Evolutionary conservation across 2,797 vertebrate genomes (phyloP), one percentile per base, ranked within the genome.

Genomic region (Amazonetta brasiliensis): DNA sequence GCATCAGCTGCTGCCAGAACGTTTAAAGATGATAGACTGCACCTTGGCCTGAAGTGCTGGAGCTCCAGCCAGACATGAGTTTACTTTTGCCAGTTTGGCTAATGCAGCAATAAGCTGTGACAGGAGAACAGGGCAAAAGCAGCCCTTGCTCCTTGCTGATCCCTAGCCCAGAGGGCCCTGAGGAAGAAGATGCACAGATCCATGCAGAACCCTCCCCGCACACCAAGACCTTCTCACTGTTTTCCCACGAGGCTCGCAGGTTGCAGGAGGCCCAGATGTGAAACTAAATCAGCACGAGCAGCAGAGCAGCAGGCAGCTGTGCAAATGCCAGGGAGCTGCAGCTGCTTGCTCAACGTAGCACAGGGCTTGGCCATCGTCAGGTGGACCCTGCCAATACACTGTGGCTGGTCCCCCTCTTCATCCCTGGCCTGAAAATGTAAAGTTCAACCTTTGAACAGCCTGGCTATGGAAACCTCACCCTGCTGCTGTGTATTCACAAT

Each of bases 91-190:
- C 37, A 46, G 23, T 72, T 30, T 46, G 60, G 46, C 31, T 58
- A 59, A 50, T 12, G 33, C 0, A 0, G 12, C 11, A 11, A 16
- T 26, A 52, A 62, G 33, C 17, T 60, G 35, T 79, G 39, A 30
- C 78, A 87, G 44, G 30, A 19, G 54, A 48, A 82, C 23, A 23
- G 0, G 7, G 25, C 44, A 67, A 55, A 28, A 76, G 46, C 13
- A 84, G 66, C 20, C 3, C 2, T 33, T 60, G 14, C 44, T 69
- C 50, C 37, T 60, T 35, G 21, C 74, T 48, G 14, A 18, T 60
- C 11, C 28, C 0, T 1, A 48, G 26, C 33, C 10, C 11, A 41
- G 26, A 21, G 30, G 19, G 5, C 7, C 33, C 39, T 0, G 0
- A 48, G 39, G 25, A 9, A 71, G 39, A 44, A 17, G 31, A 35